Conservation (phyloP, 1,140 invertebrate genomes). For the Pristionchus pacificus region DNA sequence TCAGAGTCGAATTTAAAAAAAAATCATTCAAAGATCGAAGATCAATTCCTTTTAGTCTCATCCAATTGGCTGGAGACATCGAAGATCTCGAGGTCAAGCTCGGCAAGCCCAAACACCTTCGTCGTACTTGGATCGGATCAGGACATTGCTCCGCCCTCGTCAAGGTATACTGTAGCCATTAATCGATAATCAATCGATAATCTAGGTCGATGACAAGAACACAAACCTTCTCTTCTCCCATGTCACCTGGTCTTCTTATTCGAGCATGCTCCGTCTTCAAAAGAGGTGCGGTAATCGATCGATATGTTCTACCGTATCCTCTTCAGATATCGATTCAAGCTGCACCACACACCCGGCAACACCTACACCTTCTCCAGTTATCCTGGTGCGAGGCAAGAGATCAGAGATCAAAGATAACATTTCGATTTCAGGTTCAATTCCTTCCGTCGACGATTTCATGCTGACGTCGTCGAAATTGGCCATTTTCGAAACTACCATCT, state of each 20-base stretch:
- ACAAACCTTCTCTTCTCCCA: conserved; percentile 67
- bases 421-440: conserved; percentile 14
- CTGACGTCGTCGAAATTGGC: conserved; percentile 33
- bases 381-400: conserved; percentile 61
- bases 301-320: background rate
- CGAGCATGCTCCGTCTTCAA: conserved; percentile 79
- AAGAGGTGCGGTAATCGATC: conserved; percentile 66
- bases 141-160: conserved; percentile 65
- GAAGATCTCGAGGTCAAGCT: conserved; percentile 66
- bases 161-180: conserved; percentile 58
- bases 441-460: conserved; percentile 31
- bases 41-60: conserved; percentile 32
- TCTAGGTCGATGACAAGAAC: conserved; percentile 28
- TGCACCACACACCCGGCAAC: conserved; percentile 42
- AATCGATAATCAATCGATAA: background rate
- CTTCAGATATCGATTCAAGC: conserved; percentile 11
- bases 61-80: conserved; percentile 70
- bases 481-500: conserved; percentile 71
- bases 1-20: background rate
- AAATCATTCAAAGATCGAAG: background rate
- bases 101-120: conserved; percentile 38
- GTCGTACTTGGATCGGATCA: conserved; percentile 44
- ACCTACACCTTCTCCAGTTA: conserved; percentile 64
- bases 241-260: conserved; percentile 71
- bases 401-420: background rate